A percentile compares a stretch with the other conserved stretches of the same genome.
Conservation (phyloP, 2,113 vertebrate species). For the Tychaedon coryphoeus region DNA sequence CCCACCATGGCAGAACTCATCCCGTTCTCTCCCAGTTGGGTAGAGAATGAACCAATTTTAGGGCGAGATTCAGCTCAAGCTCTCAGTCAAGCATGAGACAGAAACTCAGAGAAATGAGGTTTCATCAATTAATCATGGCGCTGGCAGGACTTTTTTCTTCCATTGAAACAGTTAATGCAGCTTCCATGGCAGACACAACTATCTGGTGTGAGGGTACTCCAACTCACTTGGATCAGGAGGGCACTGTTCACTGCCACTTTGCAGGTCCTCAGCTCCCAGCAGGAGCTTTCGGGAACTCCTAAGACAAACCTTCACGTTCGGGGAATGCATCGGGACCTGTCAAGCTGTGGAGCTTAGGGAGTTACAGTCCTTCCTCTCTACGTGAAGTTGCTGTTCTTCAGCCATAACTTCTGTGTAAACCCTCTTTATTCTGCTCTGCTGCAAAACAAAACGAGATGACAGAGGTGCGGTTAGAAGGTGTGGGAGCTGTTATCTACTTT, state of each 20-base stretch:
- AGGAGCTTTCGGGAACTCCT: neutral
- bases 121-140: slow-evolving; percentile 21
- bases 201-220: neutral
- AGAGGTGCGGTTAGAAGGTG: neutral
- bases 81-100: slow-evolving; percentile 4
- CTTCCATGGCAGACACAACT: fast-evolving
- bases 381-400: neutral
- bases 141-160: neutral
- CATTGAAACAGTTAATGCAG: neutral
- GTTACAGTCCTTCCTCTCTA: fast-evolving
- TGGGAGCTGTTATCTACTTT: neutral
- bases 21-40: neutral
- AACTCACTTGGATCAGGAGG: neutral
- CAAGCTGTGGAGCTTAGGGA: neutral
- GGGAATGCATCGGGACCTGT: neutral
- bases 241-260: fast-evolving
- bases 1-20: neutral
- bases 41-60: neutral
- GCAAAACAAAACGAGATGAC: neutral
- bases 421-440: neutral
- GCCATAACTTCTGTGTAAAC: neutral
- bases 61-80: slow-evolving; percentile 30
- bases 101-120: neutral
- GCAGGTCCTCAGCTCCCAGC: neutral
- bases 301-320: fast-evolving